phyloP scores from a whole-genome alignment of 2,888 invertebrate species.

The Leptopilina myrica region DNA sequence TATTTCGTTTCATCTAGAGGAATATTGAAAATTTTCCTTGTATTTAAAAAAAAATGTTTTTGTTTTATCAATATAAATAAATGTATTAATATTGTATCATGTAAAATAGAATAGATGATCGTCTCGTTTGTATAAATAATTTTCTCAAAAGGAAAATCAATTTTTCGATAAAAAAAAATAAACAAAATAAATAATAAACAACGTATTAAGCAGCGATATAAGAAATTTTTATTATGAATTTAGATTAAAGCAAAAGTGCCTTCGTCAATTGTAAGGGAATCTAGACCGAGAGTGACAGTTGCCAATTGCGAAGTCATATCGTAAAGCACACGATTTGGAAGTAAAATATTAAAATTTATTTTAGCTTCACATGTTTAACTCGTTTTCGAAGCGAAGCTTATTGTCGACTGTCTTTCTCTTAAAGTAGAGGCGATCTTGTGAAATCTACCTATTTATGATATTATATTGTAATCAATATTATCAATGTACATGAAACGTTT shows the following conservation, averaged over 20 bases:
- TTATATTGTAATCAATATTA: slow-evolving; percentile 56
- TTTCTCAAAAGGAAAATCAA: neutral
- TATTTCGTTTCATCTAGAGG: neutral
- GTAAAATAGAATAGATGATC: slow-evolving; percentile 18
- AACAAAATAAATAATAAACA: neutral
- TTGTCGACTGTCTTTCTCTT: slow-evolving; percentile 61
- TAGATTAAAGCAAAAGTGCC: slow-evolving; percentile 68
- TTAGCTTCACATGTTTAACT: slow-evolving; percentile 9
- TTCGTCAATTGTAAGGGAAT: slow-evolving; percentile 67
- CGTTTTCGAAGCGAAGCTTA: slow-evolving; percentile 46
- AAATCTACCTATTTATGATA: slow-evolving; percentile 58
- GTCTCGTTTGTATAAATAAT: slow-evolving; percentile 22
- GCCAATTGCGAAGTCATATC: slow-evolving; percentile 47
- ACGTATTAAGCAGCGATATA: slow-evolving; percentile 14
- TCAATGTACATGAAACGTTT: slow-evolving; percentile 64
- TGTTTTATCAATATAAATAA: neutral
- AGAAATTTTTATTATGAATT: slow-evolving; percentile 43
- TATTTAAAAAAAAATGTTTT: neutral
- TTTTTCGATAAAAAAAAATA: neutral
- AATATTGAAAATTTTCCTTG: neutral
- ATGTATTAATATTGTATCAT: neutral
- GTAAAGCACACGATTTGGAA: slow-evolving; percentile 13
- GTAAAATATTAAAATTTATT: slow-evolving; percentile 4
- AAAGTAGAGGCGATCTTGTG: slow-evolving; percentile 49
- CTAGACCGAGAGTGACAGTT: slow-evolving; percentile 58